Evolutionary conservation across 2,797 vertebrate species (phyloP), one percentile per base, ranked within the genome.

Genomic region (Sandelia bainsii): DNA sequence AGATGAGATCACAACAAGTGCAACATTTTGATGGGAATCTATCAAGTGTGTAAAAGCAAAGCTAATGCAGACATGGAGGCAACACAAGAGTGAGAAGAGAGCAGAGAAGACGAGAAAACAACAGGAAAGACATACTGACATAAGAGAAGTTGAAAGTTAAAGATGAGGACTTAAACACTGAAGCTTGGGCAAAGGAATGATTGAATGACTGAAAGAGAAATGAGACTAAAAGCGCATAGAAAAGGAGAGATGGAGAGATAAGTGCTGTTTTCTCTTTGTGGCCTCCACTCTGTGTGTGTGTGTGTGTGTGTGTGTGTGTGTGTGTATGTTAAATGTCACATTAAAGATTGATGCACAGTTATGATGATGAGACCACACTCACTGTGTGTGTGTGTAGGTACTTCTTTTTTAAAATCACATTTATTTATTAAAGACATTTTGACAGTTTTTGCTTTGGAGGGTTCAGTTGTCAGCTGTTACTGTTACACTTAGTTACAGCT

Each of bases 281-380:
- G 25, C 74, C 77, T 73, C 71, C 12, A 6, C 34, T 69, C n/a
- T 51, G 16, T 66, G 22, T 52, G 62, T 68, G 22, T 51, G 62
- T 25, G 34, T 45, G 23, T 54, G 50, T 34, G 22, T 40, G 25
- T 54, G 54, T 34, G 29, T 62, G 45, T 58, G 42, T 67, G 40
- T 56, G 53, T 60, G 34, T 58, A 57, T 23, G 57, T 59, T 87
- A 90, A 91, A 93, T 91, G 89, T 90, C 91, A 92, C 87, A 90
- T 93, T 84, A 92, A 93, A 90, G 79, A 90, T 93, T 91, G 77
- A 92, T 90, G 82, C 80, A 53, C 75, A 81, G 83, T 87, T 84
- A 80, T 88, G 81, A 56, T 88, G 87, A 81, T 58, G 54, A 62
- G 65, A 68, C 76, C 71, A 49, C 79, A 67, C 49, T 53, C 25